Evolutionary conservation across 2,113 vertebrate genomes (phyloP).

Genomic region (Puntigrus tetrazona): DNA sequence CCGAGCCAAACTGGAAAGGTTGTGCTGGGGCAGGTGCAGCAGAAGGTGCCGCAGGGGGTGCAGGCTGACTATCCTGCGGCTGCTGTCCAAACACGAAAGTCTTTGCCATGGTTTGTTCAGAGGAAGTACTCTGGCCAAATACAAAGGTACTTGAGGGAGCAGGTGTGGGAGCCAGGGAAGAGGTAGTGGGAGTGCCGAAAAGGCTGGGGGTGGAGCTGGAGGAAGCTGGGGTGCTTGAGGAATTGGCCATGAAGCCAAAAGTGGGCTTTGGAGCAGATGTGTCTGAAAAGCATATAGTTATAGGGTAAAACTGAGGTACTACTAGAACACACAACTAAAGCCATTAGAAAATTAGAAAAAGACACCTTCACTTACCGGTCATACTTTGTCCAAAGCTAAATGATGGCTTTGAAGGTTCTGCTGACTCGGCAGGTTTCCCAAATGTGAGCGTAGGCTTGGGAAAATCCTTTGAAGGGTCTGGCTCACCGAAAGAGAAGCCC

Average conservation of each 20-base stretch:
- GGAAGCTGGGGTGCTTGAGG: constrained; percentile 64
- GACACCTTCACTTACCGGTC: constrained; percentile 64
- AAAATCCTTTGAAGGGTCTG: constrained; percentile 82
- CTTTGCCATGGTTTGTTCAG: constrained; percentile 76
- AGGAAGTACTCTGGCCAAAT: constrained; percentile 83
- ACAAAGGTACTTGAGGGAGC: constrained; percentile 73
- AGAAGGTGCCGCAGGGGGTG: constrained; percentile 67
- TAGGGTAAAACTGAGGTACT: not conserved
- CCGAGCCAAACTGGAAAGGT: constrained; percentile 83
- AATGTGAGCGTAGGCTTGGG: constrained; percentile 75
- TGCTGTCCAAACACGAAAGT: constrained; percentile 83
- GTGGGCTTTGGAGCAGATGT: constrained; percentile 77
- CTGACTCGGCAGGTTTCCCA: constrained; percentile 75
- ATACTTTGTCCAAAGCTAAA: constrained; percentile 82
- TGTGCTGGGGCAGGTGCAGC: constrained; percentile 61
- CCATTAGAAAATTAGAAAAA: not conserved
- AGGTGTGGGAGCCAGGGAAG: constrained; percentile 65
- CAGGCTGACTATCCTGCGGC: constrained; percentile 82
- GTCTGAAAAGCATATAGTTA: constrained; percentile 58
- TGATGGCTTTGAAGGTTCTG: constrained; percentile 77
- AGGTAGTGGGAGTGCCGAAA: constrained; percentile 75
- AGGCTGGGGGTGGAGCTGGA: constrained; percentile 67
- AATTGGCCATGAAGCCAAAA: constrained; percentile 82
- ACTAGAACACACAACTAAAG: not conserved
- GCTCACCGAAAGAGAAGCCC: constrained; percentile 82